Base-by-base conservation (phyloP, 2,113 vertebrate genomes). In the Micronycteris hirsuta region DNA sequence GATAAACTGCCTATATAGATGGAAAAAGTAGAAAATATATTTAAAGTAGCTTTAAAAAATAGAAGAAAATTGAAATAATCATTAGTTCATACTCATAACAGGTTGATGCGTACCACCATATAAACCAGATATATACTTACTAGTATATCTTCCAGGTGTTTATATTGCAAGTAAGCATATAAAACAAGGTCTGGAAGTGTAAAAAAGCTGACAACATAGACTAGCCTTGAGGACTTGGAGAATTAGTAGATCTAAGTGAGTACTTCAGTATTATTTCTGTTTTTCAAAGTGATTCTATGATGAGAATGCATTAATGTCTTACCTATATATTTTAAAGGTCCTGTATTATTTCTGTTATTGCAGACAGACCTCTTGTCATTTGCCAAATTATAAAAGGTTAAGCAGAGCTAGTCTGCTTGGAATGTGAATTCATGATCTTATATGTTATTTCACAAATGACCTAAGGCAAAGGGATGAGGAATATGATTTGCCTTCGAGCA, bases 21-120 rank as follows among this genome's bases (percentile, higher is more conserved):
- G 28, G 49, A 77, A 86, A 87, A 83, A 83, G 33, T 10, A 95
- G 4, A 70, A 43, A 63, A 31, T 45, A 56, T 41, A 31, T 65
- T 68, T 70, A 41, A 84, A 58, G 19, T 33, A 81, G 20, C 7
- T 24, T 94, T 89, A 71, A 90, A 94, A 89, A 63, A 8, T 74
- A 63, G 26, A 52, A 85, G 63, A 86, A 80, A 88, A 0, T 31
- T 45, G 24, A 54, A 63, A 63, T 73, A 36, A 80, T 85, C 58
- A 13, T 36, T 19, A 54, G 7, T 86, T 76, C 15, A 20, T 61
- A 90, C 5, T 82, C 20, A 56, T 12, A 52, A 16, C 13, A 84
- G 31, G 85, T 45, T 52, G 13, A 45, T 3, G 33, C 3, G 36
- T n/a, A n/a, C 15, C 68, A 49, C 4, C 19, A 9, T 38, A 70